Evolutionary conservation across 1,140 invertebrate genomes (phyloP), one percentile per base, ranked within the genome.

Genomic region (Platyscapa corneri): DNA sequence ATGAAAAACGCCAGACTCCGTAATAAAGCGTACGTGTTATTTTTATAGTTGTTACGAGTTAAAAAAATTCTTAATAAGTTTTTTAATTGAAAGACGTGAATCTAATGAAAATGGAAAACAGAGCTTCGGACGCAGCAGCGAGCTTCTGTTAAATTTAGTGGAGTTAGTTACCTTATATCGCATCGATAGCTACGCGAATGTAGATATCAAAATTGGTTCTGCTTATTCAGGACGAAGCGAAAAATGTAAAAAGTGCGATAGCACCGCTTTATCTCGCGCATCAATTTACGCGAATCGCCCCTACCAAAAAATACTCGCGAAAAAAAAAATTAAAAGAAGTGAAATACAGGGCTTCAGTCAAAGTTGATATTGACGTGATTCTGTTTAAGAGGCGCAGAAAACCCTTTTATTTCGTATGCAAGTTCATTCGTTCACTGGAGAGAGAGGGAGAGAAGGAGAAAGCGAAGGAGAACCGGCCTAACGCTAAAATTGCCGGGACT

Each of bases 361-460:
- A 42, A 74, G 37, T 42, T 42, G 37, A 74, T 74, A 37, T 74
- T 74, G 23, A 74, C 37, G 39, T 27, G 20, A 74, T 74, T 74
- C 27, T 5, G 30, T 74, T 42, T 74, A 74, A 42, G 30, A 42
- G 37, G 10, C 23, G 23, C 37, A 74, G 30, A 74, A 74, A 74
- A 37, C 20, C 37, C 37, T 74, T 67, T 42, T 74, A 74, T 42
- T 74, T 39, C 37, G 27, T 27, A 74, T 42, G 16, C 8, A 74
- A 74, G 37, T 42, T 74, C 3, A 42, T 74, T 42, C 70, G 27
- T 74, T 37, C 3, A 74, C 42, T 42, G 23, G 65, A 67, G 30
- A 16, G 65, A 0, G 65, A 67, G 30, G 16, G n/a, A 49, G 74
- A 49, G 72, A 39, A 10, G 5, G n/a, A 49, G 74, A 49, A 5